Evolutionary conservation across 1,140 invertebrate genomes (phyloP), one percentile per base, ranked within the genome.

Genomic region (fruit fly (Drosophila melanogaster)): DNA sequence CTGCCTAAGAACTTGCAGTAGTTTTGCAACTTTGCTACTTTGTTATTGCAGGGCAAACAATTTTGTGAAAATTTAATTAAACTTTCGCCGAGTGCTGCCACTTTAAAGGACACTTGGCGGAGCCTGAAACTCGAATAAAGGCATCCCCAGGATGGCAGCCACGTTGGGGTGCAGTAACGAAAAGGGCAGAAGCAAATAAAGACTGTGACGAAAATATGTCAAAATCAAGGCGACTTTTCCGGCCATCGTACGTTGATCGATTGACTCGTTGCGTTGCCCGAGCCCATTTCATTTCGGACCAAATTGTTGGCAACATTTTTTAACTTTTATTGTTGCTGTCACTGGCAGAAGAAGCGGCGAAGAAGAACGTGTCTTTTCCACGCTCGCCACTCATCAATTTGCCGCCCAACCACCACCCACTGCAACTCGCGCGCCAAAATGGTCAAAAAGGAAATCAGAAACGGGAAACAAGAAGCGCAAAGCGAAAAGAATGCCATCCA

Each of bases 281-380:
- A 57, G 74, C 51, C 71, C 76, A 77, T 84, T 89, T 84, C 77
- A 86, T 87, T 87, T 77, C 41, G 47, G 56, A 49, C 74, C 56
- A 73, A 89, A 81, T 86, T 81, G 81, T 81, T 81, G 84, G 77
- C 56, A 83, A 84, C 75, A 81, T 81, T 79, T 87, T 79, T 76
- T 70, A 84, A 84, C 62, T 87, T 87, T 84, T 83, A 89, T 89
- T 89, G 83, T 62, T 62, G 62, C 76, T 89, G 83, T 87, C 83
- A 79, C 38, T 49, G 76, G 58, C 86, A 89, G 64, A 38, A 38
- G 35, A 33, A 44, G 38, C 49, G 40, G 38, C 43, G 22, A 44
- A 57, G 64, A 79, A 79, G 55, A 57, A 70, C 58, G 53, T 80
- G 81, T 80, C 81, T 65, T 47, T 60, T 74, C 76, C 67, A 61